Base-by-base conservation (phyloP, 2,888 invertebrate genomes). In the Cepaea hortensis region DNA sequence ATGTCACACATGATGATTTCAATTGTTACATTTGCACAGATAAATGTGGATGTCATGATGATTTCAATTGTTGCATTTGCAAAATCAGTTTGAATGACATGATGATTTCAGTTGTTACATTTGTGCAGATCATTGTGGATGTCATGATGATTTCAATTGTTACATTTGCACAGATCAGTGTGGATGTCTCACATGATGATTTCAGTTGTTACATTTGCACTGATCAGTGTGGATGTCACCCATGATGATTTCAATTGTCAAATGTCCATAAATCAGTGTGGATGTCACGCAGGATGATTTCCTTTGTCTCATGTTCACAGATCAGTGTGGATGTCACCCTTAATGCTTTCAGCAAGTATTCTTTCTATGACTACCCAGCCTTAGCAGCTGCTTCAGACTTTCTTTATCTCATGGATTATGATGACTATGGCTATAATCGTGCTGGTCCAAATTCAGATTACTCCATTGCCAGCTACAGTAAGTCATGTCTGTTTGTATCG, bases 361-460 rank as follows among this genome's bases (percentile, higher is more conserved):
- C 94, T 86, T 94, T 92, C 90, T 95, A 94, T 91, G 94, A 95
- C 90, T 93, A 93, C 89, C 76, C 85, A 3, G 91, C 88, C 6
- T 87, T 95, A 20, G 90, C 94, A 3, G 84, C 89, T 18, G 88
- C 88, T 20, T 89, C 91, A 13, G 95, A 95, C 90, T 92, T 94
- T 84, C 90, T 94, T 73, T 94, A 95, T 90, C 91, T 95, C 11
- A 95, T 95, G 95, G 91, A 94, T 1, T 95, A 95, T 88, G 94
- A 95, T 89, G 93, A 94, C 88, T 92, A 93, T 70, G 93, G 93
- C 7, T 87, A 90, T 65, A 93, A 93, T 88, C 83, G 92, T 7
- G 94, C 93, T 7, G 90, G 91, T 62, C 91, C 94, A 3, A 94
- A 94, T 90, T 93, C 93, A 23, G 91, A 90, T 46, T 90, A 86